phyloP scores from a whole-genome alignment of 2,797 vertebrate species.

The Cossypha caffra region DNA sequence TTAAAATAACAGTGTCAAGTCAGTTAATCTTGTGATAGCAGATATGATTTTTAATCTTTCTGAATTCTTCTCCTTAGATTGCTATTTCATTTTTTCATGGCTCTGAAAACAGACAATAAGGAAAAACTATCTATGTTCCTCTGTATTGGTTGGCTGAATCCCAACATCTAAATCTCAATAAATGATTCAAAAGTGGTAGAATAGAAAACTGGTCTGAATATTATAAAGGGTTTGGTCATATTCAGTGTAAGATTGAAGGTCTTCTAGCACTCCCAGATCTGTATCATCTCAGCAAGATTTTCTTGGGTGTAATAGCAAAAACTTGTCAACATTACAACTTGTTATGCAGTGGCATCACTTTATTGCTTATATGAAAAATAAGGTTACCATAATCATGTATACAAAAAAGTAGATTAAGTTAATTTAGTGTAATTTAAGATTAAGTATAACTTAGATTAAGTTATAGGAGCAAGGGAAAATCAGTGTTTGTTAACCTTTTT shows the following conservation, averaged over 20 bases:
- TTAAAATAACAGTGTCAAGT: neutral
- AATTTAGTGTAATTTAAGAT: too few relatives aligned
- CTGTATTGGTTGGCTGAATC: neutral
- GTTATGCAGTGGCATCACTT: neutral
- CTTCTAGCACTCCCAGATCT: neutral
- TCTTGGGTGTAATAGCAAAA: neutral
- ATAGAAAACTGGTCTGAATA: neutral
- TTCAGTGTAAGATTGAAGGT: neutral
- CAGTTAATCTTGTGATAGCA: neutral
- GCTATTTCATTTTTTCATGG: neutral
- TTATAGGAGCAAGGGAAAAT: neutral
- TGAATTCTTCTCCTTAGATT: neutral
- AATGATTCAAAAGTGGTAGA: neutral
- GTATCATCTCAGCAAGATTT: neutral
- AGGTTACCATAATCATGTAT: neutral
- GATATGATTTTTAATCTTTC: neutral
- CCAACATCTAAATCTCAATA: neutral
- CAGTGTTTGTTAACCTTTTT: neutral
- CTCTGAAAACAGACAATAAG: neutral
- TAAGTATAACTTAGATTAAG: neutral
- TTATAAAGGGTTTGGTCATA: neutral
- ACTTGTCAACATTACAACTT: neutral
- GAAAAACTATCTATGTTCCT: neutral
- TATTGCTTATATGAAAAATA: neutral
- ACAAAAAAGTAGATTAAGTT: neutral